Evolutionary conservation across 2,797 vertebrate genomes (phyloP).

Genomic region (Dryobates pubescens): DNA sequence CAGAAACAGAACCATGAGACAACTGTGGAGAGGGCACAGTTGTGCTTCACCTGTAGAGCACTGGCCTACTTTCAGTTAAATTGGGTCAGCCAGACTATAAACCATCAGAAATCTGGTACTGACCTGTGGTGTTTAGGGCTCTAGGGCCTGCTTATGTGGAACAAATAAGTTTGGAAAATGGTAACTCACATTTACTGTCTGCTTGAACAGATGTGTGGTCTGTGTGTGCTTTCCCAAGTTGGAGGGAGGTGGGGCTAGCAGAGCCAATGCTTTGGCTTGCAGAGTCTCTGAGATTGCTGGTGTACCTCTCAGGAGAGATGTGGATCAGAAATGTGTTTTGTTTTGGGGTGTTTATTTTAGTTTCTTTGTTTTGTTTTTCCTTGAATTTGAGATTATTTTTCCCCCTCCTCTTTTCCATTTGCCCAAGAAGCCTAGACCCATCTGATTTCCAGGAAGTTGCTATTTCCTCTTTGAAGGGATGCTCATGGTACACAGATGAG

Average conservation of each 20-base stretch:
- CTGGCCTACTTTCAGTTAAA: constrained; percentile 44
- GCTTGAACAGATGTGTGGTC: not conserved
- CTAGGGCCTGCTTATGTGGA: constrained; percentile 23
- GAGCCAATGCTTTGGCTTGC: not conserved
- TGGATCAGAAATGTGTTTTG: not conserved
- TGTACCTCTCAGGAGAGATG: not conserved
- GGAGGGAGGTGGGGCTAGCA: not conserved
- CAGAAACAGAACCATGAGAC: not conserved
- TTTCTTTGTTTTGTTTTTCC: not conserved
- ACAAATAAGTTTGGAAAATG: not conserved
- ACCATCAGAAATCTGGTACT: not conserved
- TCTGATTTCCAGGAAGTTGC: not conserved
- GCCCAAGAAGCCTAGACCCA: not conserved
- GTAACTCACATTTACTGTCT: not conserved
- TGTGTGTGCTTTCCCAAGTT: not conserved
- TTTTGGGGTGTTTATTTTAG: not conserved
- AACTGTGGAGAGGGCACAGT: not conserved
- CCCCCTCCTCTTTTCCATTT: not conserved
- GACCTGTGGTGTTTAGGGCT: not conserved
- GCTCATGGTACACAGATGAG: not conserved
- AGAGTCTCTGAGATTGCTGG: not conserved
- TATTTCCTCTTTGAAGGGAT: not conserved
- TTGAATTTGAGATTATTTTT: not conserved
- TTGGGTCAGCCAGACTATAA: constrained; percentile 26
- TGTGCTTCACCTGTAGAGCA: constrained; percentile 15